Percentiles rank a stretch among this genome's conserved stretches.
Evolutionary conservation across 2,113 vertebrate species (phyloP).

Genomic region (Crypturellus undulatus): DNA sequence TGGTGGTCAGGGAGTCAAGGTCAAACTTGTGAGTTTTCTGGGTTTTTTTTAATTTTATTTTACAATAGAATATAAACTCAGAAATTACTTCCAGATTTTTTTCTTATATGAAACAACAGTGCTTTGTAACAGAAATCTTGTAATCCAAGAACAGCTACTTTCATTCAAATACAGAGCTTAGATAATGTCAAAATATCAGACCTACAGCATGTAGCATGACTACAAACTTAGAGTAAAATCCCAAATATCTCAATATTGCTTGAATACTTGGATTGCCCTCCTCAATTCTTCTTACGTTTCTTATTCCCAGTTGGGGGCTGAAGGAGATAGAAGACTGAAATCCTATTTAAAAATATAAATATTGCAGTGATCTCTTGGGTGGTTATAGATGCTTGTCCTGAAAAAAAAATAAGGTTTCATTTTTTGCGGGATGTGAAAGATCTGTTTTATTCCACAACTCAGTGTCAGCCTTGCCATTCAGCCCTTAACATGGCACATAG

Average conservation of each 20-base stretch:
- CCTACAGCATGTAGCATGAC: background rate
- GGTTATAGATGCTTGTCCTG: slow-evolving; percentile 39
- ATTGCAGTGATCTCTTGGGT: slow-evolving; percentile 39
- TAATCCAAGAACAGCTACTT: background rate
- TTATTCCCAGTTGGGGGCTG: background rate
- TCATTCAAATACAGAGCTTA: slow-evolving; percentile 21
- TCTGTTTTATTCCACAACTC: slow-evolving; percentile 37
- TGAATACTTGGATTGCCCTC: background rate
- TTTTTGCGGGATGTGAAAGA: slow-evolving; percentile 49
- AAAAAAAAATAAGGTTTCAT: slow-evolving; percentile 40
- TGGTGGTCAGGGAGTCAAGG: background rate
- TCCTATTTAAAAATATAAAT: slow-evolving; percentile 49
- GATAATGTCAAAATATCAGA: background rate
- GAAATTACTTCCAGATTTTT: background rate
- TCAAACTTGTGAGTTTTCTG: background rate
- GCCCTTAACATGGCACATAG: slow-evolving; percentile 37
- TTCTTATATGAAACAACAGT: background rate
- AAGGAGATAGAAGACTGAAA: background rate
- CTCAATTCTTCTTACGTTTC: background rate
- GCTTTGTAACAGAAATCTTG: background rate
- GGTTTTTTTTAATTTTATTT: background rate
- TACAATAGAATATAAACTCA: background rate
- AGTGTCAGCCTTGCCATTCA: slow-evolving; percentile 53
- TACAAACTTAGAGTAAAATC: background rate
- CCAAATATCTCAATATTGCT: background rate